A percentile compares a stretch with the other conserved stretches of the same genome.
Conservation (phyloP, 2,888 invertebrate species). For the Dendrolimus pini region DNA sequence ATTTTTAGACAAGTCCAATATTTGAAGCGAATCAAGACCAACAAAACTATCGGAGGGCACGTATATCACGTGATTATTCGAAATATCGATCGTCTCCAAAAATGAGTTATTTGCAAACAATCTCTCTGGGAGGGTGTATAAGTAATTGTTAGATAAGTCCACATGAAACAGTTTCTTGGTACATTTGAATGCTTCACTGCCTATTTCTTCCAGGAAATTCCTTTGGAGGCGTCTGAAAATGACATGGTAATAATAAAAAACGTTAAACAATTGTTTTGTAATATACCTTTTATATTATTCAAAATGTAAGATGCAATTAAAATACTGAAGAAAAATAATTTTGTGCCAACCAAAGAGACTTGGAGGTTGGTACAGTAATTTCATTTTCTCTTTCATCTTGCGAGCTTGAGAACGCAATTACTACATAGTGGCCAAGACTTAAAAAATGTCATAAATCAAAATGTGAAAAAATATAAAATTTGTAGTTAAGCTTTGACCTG, state of each 20-base stretch:
- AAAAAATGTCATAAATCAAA: no score
- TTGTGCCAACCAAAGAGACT: no score
- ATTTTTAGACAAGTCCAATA: slow-evolving; percentile 84
- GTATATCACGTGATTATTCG: slow-evolving; percentile 78
- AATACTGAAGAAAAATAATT: no score
- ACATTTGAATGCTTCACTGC: slow-evolving; percentile 72
- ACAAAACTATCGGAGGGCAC: slow-evolving; percentile 77
- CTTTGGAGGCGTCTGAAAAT: slow-evolving; percentile 79
- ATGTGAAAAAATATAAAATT: no score
- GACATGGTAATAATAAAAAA: slow-evolving; percentile 10
- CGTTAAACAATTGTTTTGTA: no score
- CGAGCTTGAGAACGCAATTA: no score
- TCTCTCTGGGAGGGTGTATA: slow-evolving; percentile 74
- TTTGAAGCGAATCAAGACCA: slow-evolving; percentile 76
- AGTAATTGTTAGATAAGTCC: slow-evolving; percentile 80
- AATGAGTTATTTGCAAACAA: slow-evolving; percentile 77
- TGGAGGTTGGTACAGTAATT: no score
- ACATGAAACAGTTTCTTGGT: slow-evolving; percentile 80
- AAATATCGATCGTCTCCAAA: slow-evolving; percentile 79
- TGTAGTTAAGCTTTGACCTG: no score
- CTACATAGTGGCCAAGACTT: no score
- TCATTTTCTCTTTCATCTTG: no score
- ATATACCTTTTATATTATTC: no score
- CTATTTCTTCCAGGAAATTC: slow-evolving; percentile 80
- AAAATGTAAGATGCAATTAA: no score